Evolutionary conservation across 2,888 invertebrate genomes (phyloP).

Genomic region (Sphaeridia pumilis): DNA sequence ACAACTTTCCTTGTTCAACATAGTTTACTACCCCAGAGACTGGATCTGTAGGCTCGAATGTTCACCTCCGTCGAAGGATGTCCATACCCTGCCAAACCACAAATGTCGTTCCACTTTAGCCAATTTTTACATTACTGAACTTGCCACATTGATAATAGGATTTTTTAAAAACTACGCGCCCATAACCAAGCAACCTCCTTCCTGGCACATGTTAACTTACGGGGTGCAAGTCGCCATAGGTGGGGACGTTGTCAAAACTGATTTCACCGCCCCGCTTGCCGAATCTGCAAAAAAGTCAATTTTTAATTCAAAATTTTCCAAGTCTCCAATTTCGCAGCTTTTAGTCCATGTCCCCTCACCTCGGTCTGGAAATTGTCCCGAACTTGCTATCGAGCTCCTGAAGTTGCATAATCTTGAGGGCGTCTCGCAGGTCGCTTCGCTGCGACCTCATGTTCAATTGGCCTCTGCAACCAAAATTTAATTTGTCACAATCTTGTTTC

Average conservation of each 20-base stretch:
- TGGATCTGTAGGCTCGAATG: not conserved
- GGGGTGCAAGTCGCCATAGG: constrained; percentile 10
- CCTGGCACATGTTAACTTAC: constrained; percentile 6
- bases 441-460: constrained; percentile 28
- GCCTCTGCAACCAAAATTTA: constrained; percentile 19
- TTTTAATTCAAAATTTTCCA: not conserved
- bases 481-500: no score
- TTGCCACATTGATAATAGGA: no score
- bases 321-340: not conserved
- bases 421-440: constrained; percentile 28
- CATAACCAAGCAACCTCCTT: no score
- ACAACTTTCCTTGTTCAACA: not conserved
- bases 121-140: no score
- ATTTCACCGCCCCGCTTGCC: constrained; percentile 9
- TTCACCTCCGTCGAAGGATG: constrained; percentile 1
- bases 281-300: constrained; percentile 3
- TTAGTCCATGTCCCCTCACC: constrained; percentile 19
- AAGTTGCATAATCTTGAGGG: constrained; percentile 23
- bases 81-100: not conserved
- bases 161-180: no score
- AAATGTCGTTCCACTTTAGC: not conserved
- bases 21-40: not conserved
- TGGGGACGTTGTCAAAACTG: constrained; percentile 12
- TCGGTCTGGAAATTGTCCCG: constrained; percentile 32
- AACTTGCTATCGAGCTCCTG: constrained; percentile 32